A percentile compares a stretch with the other conserved stretches of the same genome.
Evolutionary conservation across 2,888 invertebrate species (phyloP).

Genomic region (Cosmia trapezina): DNA sequence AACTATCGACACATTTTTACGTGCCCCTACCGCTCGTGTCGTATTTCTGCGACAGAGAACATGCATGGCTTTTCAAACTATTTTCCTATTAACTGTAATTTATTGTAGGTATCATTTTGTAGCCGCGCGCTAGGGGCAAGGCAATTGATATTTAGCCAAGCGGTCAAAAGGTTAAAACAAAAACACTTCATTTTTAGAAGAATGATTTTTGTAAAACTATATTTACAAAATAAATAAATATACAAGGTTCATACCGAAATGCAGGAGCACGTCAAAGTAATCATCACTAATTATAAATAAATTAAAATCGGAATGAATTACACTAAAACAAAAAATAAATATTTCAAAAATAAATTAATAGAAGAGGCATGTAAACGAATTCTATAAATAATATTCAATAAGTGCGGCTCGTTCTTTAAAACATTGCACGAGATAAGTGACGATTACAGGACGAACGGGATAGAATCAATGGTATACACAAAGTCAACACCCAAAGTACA

Average conservation of each 20-base stretch:
- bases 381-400: slow-evolving; percentile 59
- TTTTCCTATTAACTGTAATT: no score
- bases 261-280: slow-evolving; percentile 64
- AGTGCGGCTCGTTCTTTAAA: slow-evolving; percentile 19
- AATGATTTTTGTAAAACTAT: slow-evolving; percentile 76
- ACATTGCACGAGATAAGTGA: slow-evolving; percentile 45
- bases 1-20: no score
- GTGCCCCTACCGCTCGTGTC: no score
- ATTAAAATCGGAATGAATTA: slow-evolving; percentile 78
- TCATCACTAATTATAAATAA: slow-evolving; percentile 67
- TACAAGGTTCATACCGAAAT: slow-evolving; percentile 75
- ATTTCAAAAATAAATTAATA: slow-evolving; percentile 62
- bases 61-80: no score
- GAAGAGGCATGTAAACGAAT: slow-evolving; percentile 40
- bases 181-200: slow-evolving; percentile 53
- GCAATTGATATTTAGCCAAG: no score
- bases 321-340: slow-evolving; percentile 60
- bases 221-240: slow-evolving; percentile 87
- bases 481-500: slow-evolving; percentile 64
- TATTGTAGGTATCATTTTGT: no score
- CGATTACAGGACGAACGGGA: slow-evolving; percentile 27
- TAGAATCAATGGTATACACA: slow-evolving; percentile 48
- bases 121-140: no score
- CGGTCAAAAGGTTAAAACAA: no score
- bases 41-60: no score